phyloP scores from a whole-genome alignment of 1,140 invertebrate species.

The Odontomachus brunneus region DNA sequence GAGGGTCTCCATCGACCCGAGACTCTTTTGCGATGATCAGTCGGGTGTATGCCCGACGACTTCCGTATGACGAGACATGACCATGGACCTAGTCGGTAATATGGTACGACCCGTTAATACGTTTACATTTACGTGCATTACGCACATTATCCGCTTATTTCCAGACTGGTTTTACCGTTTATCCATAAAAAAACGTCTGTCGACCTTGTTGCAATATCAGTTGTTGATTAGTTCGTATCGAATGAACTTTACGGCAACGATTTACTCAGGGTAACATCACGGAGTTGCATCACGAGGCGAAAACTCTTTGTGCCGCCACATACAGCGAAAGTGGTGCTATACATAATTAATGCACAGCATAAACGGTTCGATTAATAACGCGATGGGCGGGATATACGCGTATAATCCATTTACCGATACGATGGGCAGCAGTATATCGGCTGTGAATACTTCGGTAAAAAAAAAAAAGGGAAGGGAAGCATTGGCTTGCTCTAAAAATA shows the following conservation, averaged over 20 bases:
- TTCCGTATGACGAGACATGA: conserved; percentile 21
- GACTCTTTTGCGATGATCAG: conserved; percentile 36
- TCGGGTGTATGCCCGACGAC: neutral
- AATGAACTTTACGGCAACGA: neutral
- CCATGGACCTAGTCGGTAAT: neutral
- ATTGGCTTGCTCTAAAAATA: conserved; percentile 40
- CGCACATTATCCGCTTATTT: conserved; percentile 14
- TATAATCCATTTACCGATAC: conserved; percentile 49
- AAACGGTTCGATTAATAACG: conserved; percentile 5
- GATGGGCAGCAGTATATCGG: conserved; percentile 10
- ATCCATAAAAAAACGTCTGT: neutral
- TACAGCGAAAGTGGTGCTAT: conserved; percentile 13
- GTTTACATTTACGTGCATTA: neutral
- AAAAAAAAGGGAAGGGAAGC: neutral
- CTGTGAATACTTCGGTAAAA: conserved; percentile 29
- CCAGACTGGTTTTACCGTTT: conserved; percentile 18
- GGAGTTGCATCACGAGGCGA: neutral
- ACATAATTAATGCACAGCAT: conserved; percentile 27
- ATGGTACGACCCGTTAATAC: neutral
- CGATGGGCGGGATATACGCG: neutral
- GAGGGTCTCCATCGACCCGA: conserved; percentile 21
- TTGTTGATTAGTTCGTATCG: neutral
- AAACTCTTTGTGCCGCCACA: neutral
- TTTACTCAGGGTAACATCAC: neutral
- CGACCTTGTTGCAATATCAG: conserved; percentile 1